Evolutionary conservation across 2,888 invertebrate genomes (phyloP).

Genomic region (Antheraea yamamai): DNA sequence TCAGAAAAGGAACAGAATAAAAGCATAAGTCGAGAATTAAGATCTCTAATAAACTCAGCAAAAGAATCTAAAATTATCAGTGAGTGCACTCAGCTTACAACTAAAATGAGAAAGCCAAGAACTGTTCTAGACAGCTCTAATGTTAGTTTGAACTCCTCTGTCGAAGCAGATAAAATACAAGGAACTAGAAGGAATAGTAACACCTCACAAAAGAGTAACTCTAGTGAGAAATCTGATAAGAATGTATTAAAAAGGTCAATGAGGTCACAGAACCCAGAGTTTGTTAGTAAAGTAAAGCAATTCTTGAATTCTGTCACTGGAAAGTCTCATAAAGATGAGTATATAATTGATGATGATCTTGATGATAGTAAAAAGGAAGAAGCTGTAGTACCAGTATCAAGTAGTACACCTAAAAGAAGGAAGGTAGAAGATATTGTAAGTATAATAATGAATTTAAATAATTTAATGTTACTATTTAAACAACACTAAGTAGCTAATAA

Average conservation of each 20-base stretch:
- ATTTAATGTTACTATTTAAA: background rate
- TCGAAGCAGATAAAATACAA: conserved; percentile 59
- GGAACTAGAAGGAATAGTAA: conserved; percentile 59
- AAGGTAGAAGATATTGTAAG: conserved; percentile 34
- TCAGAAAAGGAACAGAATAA: conserved; percentile 68
- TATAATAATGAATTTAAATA: background rate
- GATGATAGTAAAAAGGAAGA: conserved; percentile 41
- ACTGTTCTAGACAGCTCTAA: conserved; percentile 69
- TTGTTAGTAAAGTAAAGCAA: conserved; percentile 83
- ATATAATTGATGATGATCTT: conserved; percentile 48
- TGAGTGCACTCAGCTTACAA: conserved; percentile 80
- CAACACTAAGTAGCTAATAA: background rate
- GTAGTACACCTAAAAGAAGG: conserved; percentile 46
- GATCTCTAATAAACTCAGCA: conserved; percentile 84
- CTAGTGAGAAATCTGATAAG: conserved; percentile 68
- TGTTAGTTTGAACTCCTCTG: conserved; percentile 65
- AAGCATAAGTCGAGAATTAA: conserved; percentile 81
- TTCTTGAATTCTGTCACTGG: conserved; percentile 81
- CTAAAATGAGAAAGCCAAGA: conserved; percentile 74
- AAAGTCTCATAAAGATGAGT: conserved; percentile 58
- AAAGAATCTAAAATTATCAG: conserved; percentile 86
- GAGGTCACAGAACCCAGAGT: conserved; percentile 85
- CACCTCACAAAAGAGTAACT: conserved; percentile 62
- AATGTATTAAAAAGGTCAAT: conserved; percentile 72
- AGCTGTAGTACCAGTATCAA: conserved; percentile 21